Percentiles rank a stretch among this genome's conserved stretches.
Evolutionary conservation across 2,113 vertebrate genomes (phyloP).

Genomic region (Cephalopholis sonnerati): DNA sequence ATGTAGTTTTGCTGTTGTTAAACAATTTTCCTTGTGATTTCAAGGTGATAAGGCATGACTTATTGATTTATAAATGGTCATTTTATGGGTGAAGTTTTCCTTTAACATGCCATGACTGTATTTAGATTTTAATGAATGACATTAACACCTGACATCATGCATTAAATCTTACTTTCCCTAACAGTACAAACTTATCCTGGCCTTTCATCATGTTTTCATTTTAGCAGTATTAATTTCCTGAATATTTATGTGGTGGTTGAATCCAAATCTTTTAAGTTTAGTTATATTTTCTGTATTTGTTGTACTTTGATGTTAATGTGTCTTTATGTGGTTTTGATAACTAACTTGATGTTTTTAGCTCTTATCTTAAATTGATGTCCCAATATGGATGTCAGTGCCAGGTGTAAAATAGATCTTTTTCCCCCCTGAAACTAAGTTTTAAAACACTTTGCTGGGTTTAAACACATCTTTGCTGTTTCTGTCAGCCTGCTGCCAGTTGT

Average conservation of each 20-base stretch:
- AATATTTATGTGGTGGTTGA: background rate
- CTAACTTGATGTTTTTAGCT: background rate
- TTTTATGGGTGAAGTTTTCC: too few species aligned
- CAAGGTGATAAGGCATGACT: too few species aligned
- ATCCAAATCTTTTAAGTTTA: background rate
- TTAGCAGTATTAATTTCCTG: background rate
- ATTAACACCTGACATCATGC: background rate
- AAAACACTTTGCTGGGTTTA: constrained; percentile 24
- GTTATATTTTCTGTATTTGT: background rate
- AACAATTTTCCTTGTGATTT: too few species aligned
- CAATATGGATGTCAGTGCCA: constrained; percentile 5
- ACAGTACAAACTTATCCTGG: background rate
- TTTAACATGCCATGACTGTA: background rate
- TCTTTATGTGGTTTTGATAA: background rate
- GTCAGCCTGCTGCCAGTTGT: constrained; percentile 61
- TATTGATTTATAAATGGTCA: too few species aligned
- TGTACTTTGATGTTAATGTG: background rate
- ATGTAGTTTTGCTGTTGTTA: too few species aligned
- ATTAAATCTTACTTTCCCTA: background rate
- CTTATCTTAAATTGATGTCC: constrained; percentile 14
- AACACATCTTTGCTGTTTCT: constrained; percentile 53
- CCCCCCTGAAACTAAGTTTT: background rate
- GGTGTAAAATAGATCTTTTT: background rate
- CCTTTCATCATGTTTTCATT: background rate
- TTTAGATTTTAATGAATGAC: background rate